Evolutionary conservation across 92 coral and sea anemone genomes (phyloP).

Genomic region (Galaxea fascicularis): DNA sequence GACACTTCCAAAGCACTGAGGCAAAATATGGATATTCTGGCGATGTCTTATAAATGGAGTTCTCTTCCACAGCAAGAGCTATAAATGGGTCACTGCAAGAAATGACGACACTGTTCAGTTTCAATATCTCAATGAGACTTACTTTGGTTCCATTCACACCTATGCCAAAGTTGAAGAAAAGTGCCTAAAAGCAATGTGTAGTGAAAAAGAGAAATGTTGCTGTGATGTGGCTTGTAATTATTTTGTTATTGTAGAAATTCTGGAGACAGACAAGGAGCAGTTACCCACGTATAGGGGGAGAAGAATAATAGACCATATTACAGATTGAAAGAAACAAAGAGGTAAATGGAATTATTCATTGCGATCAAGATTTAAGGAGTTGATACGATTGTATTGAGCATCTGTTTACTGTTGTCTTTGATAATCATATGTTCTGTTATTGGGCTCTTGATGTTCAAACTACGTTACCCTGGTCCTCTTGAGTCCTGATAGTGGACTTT

Average conservation of each 20-base stretch:
- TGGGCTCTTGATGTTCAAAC: too few relatives aligned
- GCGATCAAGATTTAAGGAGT: background rate
- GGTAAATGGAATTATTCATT: conserved; percentile 5
- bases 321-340: conserved; percentile 14
- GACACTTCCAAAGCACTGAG: conserved; percentile 23
- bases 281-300: conserved; percentile 38
- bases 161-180: conserved; percentile 48
- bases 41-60: conserved; percentile 23
- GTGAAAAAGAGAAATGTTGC: conserved; percentile 19
- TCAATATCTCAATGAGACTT: background rate
- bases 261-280: conserved; percentile 27
- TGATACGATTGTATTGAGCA: too few relatives aligned
- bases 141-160: conserved; percentile 45
- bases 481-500: too few relatives aligned
- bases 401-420: too few relatives aligned
- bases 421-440: too few relatives aligned
- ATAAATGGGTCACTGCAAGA: conserved; percentile 24
- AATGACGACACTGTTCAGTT: conserved; percentile 43
- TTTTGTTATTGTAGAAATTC: conserved; percentile 29
- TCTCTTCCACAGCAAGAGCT: conserved; percentile 45
- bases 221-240: conserved; percentile 27
- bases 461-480: too few relatives aligned
- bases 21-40: conserved; percentile 41
- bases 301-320: conserved; percentile 32
- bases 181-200: conserved; percentile 29